Base-by-base conservation (phyloP, 1,140 invertebrate species). In the Pseudoatta argentina region DNA sequence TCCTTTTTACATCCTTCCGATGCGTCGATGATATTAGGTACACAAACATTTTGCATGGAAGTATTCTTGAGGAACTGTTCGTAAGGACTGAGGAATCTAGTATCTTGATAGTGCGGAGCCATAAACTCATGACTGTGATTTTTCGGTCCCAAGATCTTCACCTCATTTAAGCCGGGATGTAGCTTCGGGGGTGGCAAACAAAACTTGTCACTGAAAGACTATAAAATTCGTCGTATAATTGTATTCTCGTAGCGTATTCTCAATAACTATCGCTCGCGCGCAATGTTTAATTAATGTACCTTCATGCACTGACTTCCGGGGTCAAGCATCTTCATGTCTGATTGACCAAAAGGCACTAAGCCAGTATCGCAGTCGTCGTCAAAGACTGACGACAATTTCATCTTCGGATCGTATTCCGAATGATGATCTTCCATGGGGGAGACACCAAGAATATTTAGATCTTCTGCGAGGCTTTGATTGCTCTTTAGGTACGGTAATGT, bases 131-230 rank as follows among this genome's bases (percentile, higher is more conserved):
- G 67, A 53, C 24, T 53, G 44, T 90, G 86, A 67, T 91, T 91
- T 24, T 93, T 93, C 21, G 92, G 88, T 2, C 92, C 93, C 2
- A 93, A 77, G 14, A 92, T 89, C 75, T 92, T 94, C 34, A 93
- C 87, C 7, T 93, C 91, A 10, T 86, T 71, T 48, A 92, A 67
- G 12, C 86, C 88, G 6, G 90, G 63, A 30, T 82, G 87, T 21
- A 88, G 44, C 30, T 87, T 90, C 53, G 86, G 61, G 0, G 86
- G 30, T 57, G 76, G 59, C 0, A 75, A 34, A 8, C 48, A 64
- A 24, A 78, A 21, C 3, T 82, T 86, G 3, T 24, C 64, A 4
- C 34, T 69, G 6, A 88, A 75, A 44, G 78, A 10, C 82, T 90
- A 55, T 10, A 27, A 53, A 75, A 75, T 77, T 66, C 16, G 0